phyloP scores from a whole-genome alignment of 2,113 vertebrate species.

The Benitochromis conjunctus region DNA sequence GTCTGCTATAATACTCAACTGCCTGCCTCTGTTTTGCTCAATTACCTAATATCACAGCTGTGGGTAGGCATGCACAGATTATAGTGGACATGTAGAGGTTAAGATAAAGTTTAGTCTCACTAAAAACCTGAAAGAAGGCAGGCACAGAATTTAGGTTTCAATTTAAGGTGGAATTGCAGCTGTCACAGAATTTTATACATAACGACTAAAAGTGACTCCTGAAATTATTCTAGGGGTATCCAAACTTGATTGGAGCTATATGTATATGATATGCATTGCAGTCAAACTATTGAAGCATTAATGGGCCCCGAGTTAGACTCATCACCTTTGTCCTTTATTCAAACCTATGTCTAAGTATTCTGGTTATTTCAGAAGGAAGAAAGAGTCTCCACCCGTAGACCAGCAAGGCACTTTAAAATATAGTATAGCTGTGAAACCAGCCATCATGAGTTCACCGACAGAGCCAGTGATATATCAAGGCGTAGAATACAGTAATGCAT shows the following conservation, averaged over 20 bases:
- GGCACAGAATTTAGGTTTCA: not conserved
- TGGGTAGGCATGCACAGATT: not conserved
- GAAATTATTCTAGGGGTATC: not conserved
- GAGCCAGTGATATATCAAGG: not conserved
- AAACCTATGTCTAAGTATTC: not conserved
- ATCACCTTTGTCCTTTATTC: not conserved
- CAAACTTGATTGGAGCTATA: not conserved
- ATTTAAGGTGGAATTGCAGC: no score
- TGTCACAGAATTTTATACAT: no score
- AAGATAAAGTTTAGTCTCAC: not conserved
- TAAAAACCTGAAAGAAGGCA: not conserved
- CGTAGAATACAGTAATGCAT: not conserved
- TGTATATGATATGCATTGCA: not conserved
- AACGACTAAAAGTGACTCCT: not conserved
- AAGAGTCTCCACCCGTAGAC: not conserved
- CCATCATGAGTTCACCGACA: not conserved
- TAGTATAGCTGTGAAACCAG: not conserved
- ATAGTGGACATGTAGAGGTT: not conserved
- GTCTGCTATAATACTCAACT: not conserved
- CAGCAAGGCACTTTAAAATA: not conserved
- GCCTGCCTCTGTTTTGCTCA: not conserved
- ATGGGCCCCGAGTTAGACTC: not conserved
- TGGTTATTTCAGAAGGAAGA: not conserved
- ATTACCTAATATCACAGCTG: rapidly evolving
- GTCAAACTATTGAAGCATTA: not conserved